phyloP scores from a whole-genome alignment of 2,888 invertebrate species.

The Eristalis arbustorum region DNA sequence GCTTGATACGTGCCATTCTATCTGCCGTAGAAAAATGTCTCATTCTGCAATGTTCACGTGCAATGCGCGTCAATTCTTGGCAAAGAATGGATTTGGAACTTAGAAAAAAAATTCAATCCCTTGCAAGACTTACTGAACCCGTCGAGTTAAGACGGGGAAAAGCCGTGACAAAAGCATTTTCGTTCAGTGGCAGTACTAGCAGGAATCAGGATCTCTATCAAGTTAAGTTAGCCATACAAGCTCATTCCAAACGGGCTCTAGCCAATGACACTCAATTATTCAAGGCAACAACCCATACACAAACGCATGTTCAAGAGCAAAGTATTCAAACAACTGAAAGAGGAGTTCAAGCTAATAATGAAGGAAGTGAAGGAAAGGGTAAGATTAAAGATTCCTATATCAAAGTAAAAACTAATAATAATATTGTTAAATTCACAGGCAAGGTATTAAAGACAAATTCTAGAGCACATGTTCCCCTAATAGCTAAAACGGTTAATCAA shows the following conservation, averaged over 20 bases:
- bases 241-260: slow-evolving; percentile 79
- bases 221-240: slow-evolving; percentile 80
- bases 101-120: slow-evolving; percentile 84
- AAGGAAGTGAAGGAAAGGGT: slow-evolving; percentile 76
- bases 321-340: slow-evolving; percentile 76
- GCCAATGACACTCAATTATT: slow-evolving; percentile 78
- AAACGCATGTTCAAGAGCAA: slow-evolving; percentile 75
- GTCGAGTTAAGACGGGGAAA: slow-evolving; percentile 78
- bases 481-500: slow-evolving; percentile 58
- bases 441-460: slow-evolving; percentile 78
- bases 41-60: slow-evolving; percentile 85
- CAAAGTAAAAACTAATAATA: no score
- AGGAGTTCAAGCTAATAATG: slow-evolving; percentile 78
- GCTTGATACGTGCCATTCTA: slow-evolving; percentile 84
- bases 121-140: slow-evolving; percentile 82
- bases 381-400: slow-evolving; percentile 45
- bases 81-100: slow-evolving; percentile 84
- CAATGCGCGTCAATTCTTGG: slow-evolving; percentile 85
- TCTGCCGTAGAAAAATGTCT: slow-evolving; percentile 87
- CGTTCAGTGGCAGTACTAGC: slow-evolving; percentile 77
- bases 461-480: slow-evolving; percentile 77
- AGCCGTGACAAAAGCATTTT: slow-evolving; percentile 77
- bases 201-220: slow-evolving; percentile 80
- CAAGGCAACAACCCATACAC: slow-evolving; percentile 76
- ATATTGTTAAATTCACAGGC: slow-evolving; percentile 69